Base-by-base conservation (phyloP, 2,113 vertebrate species). In the Lamprotornis superbus region DNA sequence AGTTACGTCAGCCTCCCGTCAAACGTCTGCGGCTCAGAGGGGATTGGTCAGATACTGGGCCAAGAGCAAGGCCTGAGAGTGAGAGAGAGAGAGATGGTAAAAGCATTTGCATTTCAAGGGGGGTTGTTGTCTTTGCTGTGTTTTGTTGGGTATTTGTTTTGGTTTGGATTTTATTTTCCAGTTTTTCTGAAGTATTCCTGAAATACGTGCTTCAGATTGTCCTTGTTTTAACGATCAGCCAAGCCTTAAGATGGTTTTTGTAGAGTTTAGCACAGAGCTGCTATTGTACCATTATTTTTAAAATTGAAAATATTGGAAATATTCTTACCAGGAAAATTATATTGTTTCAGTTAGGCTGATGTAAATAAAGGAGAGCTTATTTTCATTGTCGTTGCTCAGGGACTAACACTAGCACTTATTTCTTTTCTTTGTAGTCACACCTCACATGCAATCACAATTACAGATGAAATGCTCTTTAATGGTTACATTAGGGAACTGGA, bases 31-130 rank as follows among this genome's bases (percentile, higher is more conserved):
- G 99, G 93, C 98, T 99, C 33, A 98, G 99, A 93, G 99, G 99
- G 24, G 99, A 99, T 96, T 99, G 99, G 99, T 99, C 99, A 39
- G 99, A 99, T 96, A 99, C 99, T 24, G 99, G 99, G 93, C 99
- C 99, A 52, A 98, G 99, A 91, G 99, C 99, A 92, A 99, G 99
- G 27, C 99, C 99, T 4, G 99, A 99, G 98, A 99, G 99, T 68
- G 99, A 99, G 97, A 97, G 99, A 88, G 99, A 99, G 95, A 97
- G 99, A 97, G 99, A 99, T 78, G 99, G 99, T 99, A 98, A 98
- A 49, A 77, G 25, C 83, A 19, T 60, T 92, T 94, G 46, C 49
- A 40, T 10, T 65, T 63, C 9, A 11, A 10, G 2, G 6, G 18
- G 22, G 12, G 1, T 20, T 9, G 7, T 56, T 85, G 25, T 53